Base-by-base conservation (phyloP, 2,797 vertebrate species). In the Falco naumanni region DNA sequence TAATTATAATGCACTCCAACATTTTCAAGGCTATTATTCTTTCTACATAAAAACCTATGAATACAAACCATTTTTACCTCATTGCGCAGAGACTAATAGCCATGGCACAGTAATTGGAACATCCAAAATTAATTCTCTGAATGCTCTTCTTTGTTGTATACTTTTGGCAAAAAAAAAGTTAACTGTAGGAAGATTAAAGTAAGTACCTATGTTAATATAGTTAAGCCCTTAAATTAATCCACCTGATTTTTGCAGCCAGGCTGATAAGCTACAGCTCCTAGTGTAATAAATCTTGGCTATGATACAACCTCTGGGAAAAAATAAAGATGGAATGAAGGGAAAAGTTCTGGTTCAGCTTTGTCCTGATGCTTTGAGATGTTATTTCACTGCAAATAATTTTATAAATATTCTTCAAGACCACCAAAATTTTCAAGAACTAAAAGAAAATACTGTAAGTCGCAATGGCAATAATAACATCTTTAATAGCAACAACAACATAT, bases 1-100 rank as follows among this genome's bases (percentile, higher is more conserved):
- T 97, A 95, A 97, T 97, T 95, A 95, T 45, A 95, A 96, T 88
- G 74, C 81, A 84, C 84, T 93, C 54, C 66, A 89, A 77, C 78
- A 74, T 91, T 89, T 97, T 91, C 82, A 91, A 84, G 69, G 79
- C 87, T 87, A 80, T 96, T 97, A 95, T 93, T 93, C 87, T 81
- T 94, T 95, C 83, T 48, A 47, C 78, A 85, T 75, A 93, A 95
- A 87, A 95, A 94, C 87, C 65, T 90, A 45, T 92, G 84, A 93
- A 87, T 91, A 89, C 85, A 95, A 95, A 90, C 71, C 74, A 87
- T 89, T 95, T 96, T 96, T 93, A 93, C 92, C 41, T 89, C 81
- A 68, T 21, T 90, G 81, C 94, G 93, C 45, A 56, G 89, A 64
- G 56, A 70, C 89, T 94, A 96, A 97, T 94, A 94, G 84, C 90